phyloP scores from a whole-genome alignment of 2,113 vertebrate genomes.

The Halichoeres trimaculatus region DNA sequence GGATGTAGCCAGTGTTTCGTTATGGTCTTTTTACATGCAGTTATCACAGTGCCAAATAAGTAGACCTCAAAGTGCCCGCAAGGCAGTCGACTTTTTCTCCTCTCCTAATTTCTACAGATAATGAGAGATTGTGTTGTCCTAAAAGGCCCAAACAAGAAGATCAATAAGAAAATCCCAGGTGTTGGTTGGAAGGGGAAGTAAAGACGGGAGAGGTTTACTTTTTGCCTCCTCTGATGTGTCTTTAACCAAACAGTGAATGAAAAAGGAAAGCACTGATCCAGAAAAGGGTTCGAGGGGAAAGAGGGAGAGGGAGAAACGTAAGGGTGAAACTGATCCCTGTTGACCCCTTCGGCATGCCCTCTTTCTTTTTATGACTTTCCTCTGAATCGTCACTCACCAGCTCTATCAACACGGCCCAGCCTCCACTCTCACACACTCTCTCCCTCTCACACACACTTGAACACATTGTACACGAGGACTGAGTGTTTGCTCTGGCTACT shows the following conservation, averaged over 20 bases:
- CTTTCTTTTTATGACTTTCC: constrained; percentile 83
- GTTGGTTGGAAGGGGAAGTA: neutral
- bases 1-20: too few species aligned
- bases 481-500: neutral
- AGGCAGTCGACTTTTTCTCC: too few species aligned
- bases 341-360: constrained; percentile 79
- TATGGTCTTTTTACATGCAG: too few species aligned
- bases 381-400: constrained; percentile 79
- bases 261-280: constrained; percentile 52
- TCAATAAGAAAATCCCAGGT: constrained; percentile 40
- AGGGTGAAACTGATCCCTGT: constrained; percentile 79
- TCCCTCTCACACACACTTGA: constrained; percentile 28
- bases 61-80: too few species aligned
- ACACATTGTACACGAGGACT: constrained; percentile 9
- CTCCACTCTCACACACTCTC: constrained; percentile 46
- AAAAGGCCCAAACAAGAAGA: constrained; percentile 18
- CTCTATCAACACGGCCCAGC: constrained; percentile 70
- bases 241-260: constrained; percentile 37
- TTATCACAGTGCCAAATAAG: too few species aligned
- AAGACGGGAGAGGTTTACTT: neutral
- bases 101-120: constrained; percentile 63
- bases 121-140: constrained; percentile 45
- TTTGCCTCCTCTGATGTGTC: constrained; percentile 26
- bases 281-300: constrained; percentile 53
- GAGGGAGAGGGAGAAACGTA: constrained; percentile 60